Base-by-base conservation (phyloP, 2,888 invertebrate species). In the Eupsilia transversa region DNA sequence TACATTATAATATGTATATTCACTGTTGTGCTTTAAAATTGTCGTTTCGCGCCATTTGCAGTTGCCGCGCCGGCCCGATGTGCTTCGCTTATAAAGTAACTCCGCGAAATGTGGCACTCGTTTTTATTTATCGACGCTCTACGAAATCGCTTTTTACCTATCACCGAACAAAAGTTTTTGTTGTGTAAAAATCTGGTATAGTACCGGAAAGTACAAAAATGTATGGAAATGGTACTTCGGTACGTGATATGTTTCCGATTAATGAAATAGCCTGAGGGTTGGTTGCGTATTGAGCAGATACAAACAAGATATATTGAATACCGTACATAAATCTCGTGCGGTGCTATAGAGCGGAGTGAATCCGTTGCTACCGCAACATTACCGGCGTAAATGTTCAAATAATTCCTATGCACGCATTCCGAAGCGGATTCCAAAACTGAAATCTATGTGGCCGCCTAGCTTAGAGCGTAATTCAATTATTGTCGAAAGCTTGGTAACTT, bases 21-120 rank as follows among this genome's bases (percentile, higher is more conserved):
- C 93, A 95, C 94, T 95, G 95, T 94, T 93, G 92, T 94, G 94
- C 94, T 95, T 95, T 95, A 95, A 96, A 95, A 94, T 94, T 94
- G 93, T 94, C 95, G 94, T 94, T 95, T 94, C 94, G 93, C 94
- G 91, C 95, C 95, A 95, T 96, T 96, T 94, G 91, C 93, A 94
- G 91, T 92, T 90, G 90, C 91, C 92, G 91, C 89, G 91, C 92
- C 88, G 89, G 87, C 87, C 89, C 93, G 92, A 93, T 94, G 93
- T 95, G 94, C 92, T 90, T 88, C 90, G 94, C 93, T 93, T 95
- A 94, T 94, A 94, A 95, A 96, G 93, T 94, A 94, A 93, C 93
- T 92, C 87, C 84, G 87, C 92, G 89, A 92, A 95, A 94, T 92
- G 91, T 92, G 89, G 89, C 89, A 85, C 89, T 85, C 89, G 89